phyloP scores from a whole-genome alignment of 2,797 vertebrate genomes.

The Alosa sapidissima region DNA sequence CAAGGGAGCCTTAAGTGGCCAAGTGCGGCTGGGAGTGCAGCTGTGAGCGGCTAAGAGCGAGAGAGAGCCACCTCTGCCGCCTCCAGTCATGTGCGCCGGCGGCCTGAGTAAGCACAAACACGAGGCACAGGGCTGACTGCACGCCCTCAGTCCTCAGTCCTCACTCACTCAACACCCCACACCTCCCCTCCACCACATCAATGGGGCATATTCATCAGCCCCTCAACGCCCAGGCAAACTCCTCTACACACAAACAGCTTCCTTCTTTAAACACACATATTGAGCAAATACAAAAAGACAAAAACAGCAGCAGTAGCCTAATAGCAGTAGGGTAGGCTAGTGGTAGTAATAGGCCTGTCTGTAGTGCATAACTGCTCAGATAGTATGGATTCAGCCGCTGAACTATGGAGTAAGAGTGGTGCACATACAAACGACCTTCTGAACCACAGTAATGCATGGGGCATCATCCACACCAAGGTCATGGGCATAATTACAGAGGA shows the following conservation, averaged over 20 bases:
- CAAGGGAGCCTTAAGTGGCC: conserved; percentile 30
- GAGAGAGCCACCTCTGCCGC: conserved; percentile 23
- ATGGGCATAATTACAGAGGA: neutral
- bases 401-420: neutral
- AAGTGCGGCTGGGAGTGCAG: neutral
- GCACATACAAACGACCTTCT: neutral
- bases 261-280: neutral
- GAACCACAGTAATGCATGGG: neutral
- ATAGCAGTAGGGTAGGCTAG: too few relatives aligned
- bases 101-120: conserved; percentile 20
- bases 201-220: neutral
- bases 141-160: neutral
- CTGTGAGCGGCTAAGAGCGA: neutral
- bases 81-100: conserved; percentile 13
- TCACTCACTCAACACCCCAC: neutral
- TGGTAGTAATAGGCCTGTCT: too few relatives aligned
- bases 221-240: neutral
- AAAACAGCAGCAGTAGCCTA: neutral
- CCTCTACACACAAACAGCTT: neutral
- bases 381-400: too few relatives aligned
- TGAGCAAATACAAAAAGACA: neutral
- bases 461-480: neutral
- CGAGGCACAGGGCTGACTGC: neutral
- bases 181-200: neutral
- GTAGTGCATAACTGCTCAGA: too few relatives aligned